These are phyloP conservation scores for Selene dorsalis DNA, from an alignment of 2,797 vertebrate species.

Conservation along the genomic window DNA sequence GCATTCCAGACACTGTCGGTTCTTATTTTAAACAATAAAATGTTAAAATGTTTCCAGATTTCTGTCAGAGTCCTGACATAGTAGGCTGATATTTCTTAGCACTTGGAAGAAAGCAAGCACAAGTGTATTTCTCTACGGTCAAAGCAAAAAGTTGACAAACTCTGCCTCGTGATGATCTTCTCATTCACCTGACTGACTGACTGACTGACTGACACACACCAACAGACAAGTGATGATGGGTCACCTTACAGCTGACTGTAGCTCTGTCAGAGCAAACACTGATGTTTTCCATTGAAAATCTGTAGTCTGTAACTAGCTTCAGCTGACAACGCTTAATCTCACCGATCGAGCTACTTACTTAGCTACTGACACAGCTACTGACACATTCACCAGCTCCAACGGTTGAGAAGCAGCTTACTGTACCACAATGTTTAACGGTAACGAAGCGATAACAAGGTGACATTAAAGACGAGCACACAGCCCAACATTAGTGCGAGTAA, in stretches of 20 bases:
- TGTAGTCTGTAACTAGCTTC: not conserved
- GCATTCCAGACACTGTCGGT: not conserved
- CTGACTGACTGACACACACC: not conserved
- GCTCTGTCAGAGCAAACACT: not conserved
- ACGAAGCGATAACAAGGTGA: not conserved
- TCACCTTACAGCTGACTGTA: not conserved
- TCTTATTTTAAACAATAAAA: not conserved
- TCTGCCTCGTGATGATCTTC: not conserved
- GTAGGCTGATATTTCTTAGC: not conserved
- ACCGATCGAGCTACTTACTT: not conserved
- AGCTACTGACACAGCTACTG: not conserved
- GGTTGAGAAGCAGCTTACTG: not conserved
- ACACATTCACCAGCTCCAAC: not conserved
- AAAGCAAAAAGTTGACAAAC: not conserved
- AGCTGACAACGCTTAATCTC: not conserved
- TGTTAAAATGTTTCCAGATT: not conserved
- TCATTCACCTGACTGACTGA: constrained; percentile 6
- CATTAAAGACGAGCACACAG: not conserved
- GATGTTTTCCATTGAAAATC: not conserved
- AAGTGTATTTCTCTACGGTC: not conserved
- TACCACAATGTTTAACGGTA: not conserved
- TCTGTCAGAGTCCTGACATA: not conserved
- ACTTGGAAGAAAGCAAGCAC: not conserved
- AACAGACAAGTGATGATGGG: not conserved
- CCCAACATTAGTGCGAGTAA: too few relatives aligned